Conservation (phyloP, 2,797 vertebrate genomes). For the Poecile montanus region DNA sequence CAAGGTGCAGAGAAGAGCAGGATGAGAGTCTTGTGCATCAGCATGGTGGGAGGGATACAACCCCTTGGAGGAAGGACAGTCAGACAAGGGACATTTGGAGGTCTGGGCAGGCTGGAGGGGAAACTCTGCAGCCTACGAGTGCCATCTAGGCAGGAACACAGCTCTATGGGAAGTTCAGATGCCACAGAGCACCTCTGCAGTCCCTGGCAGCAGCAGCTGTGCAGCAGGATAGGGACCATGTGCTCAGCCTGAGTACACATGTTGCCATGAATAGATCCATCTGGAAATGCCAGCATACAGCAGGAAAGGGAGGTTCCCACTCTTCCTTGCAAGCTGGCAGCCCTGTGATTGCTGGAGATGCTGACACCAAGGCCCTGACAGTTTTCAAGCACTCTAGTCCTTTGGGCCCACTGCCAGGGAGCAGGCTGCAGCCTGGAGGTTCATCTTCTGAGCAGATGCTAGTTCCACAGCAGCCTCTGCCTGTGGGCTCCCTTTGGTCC, state of each 20-base stretch:
- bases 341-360: rapidly evolving
- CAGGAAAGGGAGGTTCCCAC: not conserved
- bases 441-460: not conserved
- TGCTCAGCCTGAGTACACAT: rapidly evolving
- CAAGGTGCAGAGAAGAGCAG: not conserved
- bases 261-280: not conserved
- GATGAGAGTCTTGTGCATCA: not conserved
- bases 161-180: not conserved
- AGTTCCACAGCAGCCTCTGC: not conserved
- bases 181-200: not conserved
- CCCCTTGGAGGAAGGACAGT: not conserved
- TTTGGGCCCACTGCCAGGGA: not conserved
- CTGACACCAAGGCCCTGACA: not conserved
- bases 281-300: not conserved
- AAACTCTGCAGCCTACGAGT: not conserved
- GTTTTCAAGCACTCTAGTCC: not conserved
- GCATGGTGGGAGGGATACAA: not conserved
- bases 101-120: not conserved
- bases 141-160: not conserved
- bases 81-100: not conserved
- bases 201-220: not conserved
- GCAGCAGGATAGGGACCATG: not conserved
- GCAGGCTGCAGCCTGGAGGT: not conserved
- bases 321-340: not conserved
- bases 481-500: not conserved